Evolutionary conservation across 2,113 vertebrate species (phyloP), one percentile per base, ranked within the genome.

Genomic region (Notiomystis cincta): DNA sequence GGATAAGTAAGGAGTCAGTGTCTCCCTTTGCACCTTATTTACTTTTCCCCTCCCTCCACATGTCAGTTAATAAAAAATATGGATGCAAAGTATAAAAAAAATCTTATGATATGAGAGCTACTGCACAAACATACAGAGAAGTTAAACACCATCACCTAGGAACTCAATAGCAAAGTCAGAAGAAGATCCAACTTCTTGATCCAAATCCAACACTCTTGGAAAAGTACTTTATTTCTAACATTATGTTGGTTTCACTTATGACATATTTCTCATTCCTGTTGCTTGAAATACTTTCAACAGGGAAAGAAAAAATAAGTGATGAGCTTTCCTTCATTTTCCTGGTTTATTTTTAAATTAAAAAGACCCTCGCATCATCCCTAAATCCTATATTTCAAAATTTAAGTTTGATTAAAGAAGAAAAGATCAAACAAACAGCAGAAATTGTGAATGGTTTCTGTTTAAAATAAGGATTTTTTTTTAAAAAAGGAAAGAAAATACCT

Each of bases 21-120:
- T 48, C 44, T 84, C 48, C 28, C 51, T 56, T 23, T 64, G 47
- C 24, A 75, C 54, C 14, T 87, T 87, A 87, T 89, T 95, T 91
- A 87, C 69, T 84, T 89, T 87, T 51, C 31, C 21, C 35, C n/a
- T 78, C 67, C 71, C 25, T 78, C 38, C 28, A 67, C 7, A 19
- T 40, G 72, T 53, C 78, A 67, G 51, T 73, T 93, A 86, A 90
- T 88, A 88, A 94, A 88, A 96, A 78, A 83, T 40, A 73, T 4
- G 25, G 67, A 92, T 75, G 71, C 51, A 92, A 96, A 96, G 18
- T 7, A 15, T 64, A 81, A 37, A 23, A 23, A 90, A 88, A 73
- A 83, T 71, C 71, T 81, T 85, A 65, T 0, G 0, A 86, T 54
- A 81, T 91, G 84, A 76, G 22, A 77, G 31, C 5, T 3, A 45